phyloP scores from a whole-genome alignment of 2,888 invertebrate species.

The Autographa gamma region DNA sequence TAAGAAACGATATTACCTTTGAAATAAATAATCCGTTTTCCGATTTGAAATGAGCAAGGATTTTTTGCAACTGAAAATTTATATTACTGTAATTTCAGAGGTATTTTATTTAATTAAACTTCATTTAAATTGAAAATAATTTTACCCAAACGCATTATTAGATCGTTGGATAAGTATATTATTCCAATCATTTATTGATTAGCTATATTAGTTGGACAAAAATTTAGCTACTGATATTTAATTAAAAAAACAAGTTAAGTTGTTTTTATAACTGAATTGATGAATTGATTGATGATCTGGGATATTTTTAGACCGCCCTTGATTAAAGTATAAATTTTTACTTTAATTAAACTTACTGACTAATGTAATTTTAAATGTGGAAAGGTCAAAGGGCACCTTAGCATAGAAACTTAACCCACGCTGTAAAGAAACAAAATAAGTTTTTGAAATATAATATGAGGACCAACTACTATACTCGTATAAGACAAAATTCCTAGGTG shows the following conservation, averaged over 20 bases:
- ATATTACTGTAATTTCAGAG: neutral
- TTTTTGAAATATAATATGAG: too few species aligned
- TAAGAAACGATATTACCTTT: neutral
- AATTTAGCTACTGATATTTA: neutral
- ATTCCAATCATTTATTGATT: neutral
- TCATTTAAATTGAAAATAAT: neutral
- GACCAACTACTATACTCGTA: too few species aligned
- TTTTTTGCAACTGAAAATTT: neutral
- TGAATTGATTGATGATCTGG: neutral
- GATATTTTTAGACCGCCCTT: neutral
- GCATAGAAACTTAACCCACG: too few species aligned
- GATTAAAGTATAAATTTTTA: neutral
- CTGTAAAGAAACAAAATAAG: too few species aligned
- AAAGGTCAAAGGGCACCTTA: too few species aligned
- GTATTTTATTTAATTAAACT: neutral
- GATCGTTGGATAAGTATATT: neutral
- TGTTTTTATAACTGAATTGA: neutral
- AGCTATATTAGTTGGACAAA: neutral
- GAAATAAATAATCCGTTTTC: neutral
- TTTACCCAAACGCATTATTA: neutral
- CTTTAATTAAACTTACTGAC: neutral
- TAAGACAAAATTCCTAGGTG: too few species aligned
- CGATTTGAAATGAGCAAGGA: neutral
- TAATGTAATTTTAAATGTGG: too few species aligned
- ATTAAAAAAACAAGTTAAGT: neutral